Evolutionary conservation across 2,888 invertebrate species (phyloP).

Genomic region (Machimus atricapillus): DNA sequence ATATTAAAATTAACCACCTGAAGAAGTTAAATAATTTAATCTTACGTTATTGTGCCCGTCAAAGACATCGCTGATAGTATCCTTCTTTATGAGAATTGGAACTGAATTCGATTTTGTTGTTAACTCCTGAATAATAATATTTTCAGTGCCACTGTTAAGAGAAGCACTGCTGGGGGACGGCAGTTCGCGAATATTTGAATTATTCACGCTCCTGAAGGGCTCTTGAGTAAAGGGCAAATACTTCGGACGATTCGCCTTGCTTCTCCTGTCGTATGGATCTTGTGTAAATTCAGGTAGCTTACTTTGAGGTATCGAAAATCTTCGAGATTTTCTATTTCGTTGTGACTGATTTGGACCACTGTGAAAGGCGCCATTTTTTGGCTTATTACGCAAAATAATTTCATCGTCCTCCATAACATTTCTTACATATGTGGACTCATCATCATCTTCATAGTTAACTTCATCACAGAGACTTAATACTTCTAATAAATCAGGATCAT

Average conservation of each 20-base stretch:
- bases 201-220: constrained; percentile 55
- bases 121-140: constrained; percentile 58
- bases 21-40: constrained; percentile 27
- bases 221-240: constrained; percentile 60
- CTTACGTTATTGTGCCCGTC: constrained; percentile 60
- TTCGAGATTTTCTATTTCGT: constrained; percentile 55
- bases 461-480: constrained; percentile 59
- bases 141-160: constrained; percentile 59
- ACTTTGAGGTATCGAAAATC: constrained; percentile 58
- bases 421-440: constrained; percentile 54
- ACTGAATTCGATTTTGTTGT: constrained; percentile 62
- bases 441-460: constrained; percentile 43
- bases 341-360: constrained; percentile 49
- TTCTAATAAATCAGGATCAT: constrained; percentile 61
- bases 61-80: constrained; percentile 57
- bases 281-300: constrained; percentile 43
- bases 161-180: constrained; percentile 63
- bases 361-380: constrained; percentile 49
- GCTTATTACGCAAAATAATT: constrained; percentile 58
- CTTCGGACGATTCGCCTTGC: constrained; percentile 55
- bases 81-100: constrained; percentile 60
- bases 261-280: not conserved
- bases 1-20: constrained; percentile 45
- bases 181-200: constrained; percentile 59
- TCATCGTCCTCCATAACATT: constrained; percentile 50